A percentile compares a stretch with the other conserved stretches of the same genome.
Evolutionary conservation across 2,888 invertebrate species (phyloP).

Genomic region (Heliconius ethilla): DNA sequence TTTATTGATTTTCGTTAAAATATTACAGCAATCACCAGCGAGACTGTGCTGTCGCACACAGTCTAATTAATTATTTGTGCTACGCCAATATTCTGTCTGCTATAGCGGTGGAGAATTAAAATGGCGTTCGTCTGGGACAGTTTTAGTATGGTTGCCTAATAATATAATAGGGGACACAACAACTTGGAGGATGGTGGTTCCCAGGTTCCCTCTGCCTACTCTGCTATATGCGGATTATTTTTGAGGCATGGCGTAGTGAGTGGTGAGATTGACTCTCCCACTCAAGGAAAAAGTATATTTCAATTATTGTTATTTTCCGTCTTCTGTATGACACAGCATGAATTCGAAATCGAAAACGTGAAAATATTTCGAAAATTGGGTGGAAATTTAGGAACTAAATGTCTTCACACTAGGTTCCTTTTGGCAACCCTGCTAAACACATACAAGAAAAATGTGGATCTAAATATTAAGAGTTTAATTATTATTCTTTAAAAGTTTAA

Average conservation of each 20-base stretch:
- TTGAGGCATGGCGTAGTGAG: too few relatives aligned
- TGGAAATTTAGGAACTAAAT: not conserved
- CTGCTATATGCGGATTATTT: too few relatives aligned
- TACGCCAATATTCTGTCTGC: constrained; percentile 16
- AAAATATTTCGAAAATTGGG: too few relatives aligned
- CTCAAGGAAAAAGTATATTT: too few relatives aligned
- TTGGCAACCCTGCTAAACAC: not conserved
- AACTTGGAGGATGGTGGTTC: not conserved
- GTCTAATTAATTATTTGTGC: constrained; percentile 18
- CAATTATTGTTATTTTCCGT: too few relatives aligned
- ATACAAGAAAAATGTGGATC: not conserved
- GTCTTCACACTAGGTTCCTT: not conserved
- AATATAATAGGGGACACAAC: not conserved
- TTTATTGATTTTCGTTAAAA: constrained; percentile 7
- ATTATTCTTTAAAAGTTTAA: too few relatives aligned
- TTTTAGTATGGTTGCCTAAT: not conserved
- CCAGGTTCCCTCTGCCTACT: not conserved
- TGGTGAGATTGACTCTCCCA: not conserved
- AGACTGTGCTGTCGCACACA: not conserved
- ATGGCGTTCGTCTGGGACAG: not conserved
- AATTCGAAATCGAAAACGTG: too few relatives aligned
- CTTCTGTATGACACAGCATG: too few relatives aligned
- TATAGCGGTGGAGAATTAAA: not conserved
- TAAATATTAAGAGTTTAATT: too few relatives aligned
- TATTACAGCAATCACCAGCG: constrained; percentile 5